phyloP scores from a whole-genome alignment of 2,888 invertebrate species.

The Auanema freiburgensis region DNA sequence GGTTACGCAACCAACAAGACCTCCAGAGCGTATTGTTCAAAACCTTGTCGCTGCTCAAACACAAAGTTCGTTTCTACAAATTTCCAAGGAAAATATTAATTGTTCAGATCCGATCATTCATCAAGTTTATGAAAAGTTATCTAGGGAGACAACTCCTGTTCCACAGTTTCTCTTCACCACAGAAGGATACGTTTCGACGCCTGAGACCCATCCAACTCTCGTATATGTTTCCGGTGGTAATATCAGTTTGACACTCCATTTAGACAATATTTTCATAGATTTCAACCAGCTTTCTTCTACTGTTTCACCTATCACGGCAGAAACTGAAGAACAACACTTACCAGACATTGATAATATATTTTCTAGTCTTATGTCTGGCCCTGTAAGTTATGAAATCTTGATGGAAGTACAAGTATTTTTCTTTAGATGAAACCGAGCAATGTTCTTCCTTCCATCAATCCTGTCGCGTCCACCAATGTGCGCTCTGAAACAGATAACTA shows the following conservation, averaged over 20 bases:
- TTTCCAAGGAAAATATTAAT: too few species aligned
- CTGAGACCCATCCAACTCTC: not conserved
- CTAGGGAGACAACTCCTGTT: too few species aligned
- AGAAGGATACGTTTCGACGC: too few species aligned
- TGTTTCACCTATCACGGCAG: not conserved
- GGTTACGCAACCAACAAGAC: constrained; percentile 11
- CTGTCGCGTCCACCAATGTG: too few species aligned
- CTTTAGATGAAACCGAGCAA: too few species aligned
- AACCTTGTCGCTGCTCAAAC: constrained; percentile 19
- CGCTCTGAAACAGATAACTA: too few species aligned
- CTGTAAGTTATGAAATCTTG: not conserved
- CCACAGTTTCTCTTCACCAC: too few species aligned
- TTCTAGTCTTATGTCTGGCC: not conserved
- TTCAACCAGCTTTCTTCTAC: not conserved
- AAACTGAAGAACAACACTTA: not conserved
- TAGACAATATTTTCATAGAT: not conserved
- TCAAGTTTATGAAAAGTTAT: too few species aligned
- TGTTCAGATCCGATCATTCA: too few species aligned
- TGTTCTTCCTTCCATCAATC: too few species aligned
- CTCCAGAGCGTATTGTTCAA: constrained; percentile 31
- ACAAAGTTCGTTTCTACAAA: not conserved
- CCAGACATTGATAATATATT: constrained; percentile 5
- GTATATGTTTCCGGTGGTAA: constrained; percentile 8
- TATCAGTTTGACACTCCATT: not conserved
- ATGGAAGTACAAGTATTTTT: too few species aligned